Base-by-base conservation (phyloP, 2,797 vertebrate species). In the Protosalanx chinensis region DNA sequence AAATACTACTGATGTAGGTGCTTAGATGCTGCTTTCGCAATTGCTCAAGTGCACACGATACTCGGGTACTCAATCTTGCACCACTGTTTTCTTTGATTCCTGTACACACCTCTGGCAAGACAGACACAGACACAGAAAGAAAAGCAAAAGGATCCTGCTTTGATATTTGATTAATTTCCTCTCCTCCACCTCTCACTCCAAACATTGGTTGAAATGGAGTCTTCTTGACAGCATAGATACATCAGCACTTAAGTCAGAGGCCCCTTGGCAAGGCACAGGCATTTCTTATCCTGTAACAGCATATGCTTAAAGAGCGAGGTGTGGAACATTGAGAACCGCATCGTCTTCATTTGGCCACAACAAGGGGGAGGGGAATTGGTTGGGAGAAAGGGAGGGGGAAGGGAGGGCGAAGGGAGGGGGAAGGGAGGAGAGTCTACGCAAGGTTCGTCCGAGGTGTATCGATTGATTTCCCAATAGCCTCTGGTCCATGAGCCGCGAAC, bases 381-480 rank as follows among this genome's bases (percentile, higher is more conserved):
- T 46, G 41, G 41, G 41, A 46, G 41, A 74, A 70, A 71, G 74
- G 41, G 78, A 73, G 63, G 78, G 72, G 12, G 46, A 67, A 27
- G 33, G 33, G 78, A 73, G 63, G 78, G 72, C 8, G 46, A 67
- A 27, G 33, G 33, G 33, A 1, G 33, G 33, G 41, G 41, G 41
- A 46, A 46, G 41, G 67, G 72, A 35, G 59, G 64, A 61, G 76
- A 61, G 67, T 56, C 33, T 32, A 46, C 59, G 67, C 85, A 80
- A 85, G 83, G 86, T 88, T 89, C 84, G 89, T 85, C 88, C 82
- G 85, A 86, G 87, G 90, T 83, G 79, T 91, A 91, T 92, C 90
- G 91, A 91, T 91, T 91, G 88, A 91, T 91, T 93, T 91, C 90
- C 89, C 90, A 91, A 93, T 93, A 93, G 89, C 90, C 90, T 88